Base-by-base conservation (phyloP, 2,888 invertebrate genomes). In the Gari tellinella region DNA sequence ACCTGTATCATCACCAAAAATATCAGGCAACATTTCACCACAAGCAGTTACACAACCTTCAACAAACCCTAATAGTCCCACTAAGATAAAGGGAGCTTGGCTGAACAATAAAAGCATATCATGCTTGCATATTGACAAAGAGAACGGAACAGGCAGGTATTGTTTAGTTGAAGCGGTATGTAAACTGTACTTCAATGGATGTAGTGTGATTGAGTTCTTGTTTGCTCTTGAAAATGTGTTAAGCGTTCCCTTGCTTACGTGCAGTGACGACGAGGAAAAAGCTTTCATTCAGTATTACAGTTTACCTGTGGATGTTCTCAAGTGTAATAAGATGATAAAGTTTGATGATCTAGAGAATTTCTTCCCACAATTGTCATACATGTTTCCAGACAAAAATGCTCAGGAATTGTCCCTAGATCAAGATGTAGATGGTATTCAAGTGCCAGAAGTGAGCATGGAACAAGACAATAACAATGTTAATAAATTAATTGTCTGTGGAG, bases 261-360 rank as follows among this genome's bases (percentile, higher is more conserved):
- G 89, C 53, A 84, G 83, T n/a, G 83, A 84, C 19, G 84, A 84
- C 25, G 90, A 89, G 58, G 90, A 90, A 55, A 84, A 87, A 49
- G 87, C 89, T 0, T 90, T 90, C 70, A 89, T 90, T 73, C 86
- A 85, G 60, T 90, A 89, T 72, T 90, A 90, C 66, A 87, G 86
- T 75, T 74, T 90, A 43, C 90, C 89, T 12, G 88, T 88, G n/a
- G 81, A 84, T 7, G 85, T 84, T 12, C 74, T 90, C 8, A 89
- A 89, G 70, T 90, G 90, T 73, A 89, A 88, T 72, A 88, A 89
- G 75, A 88, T 89, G 83, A 86, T 90, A 12, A 77, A 82, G 38
- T 85, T 89, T 49, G 80, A 83, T 41, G 88, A 89, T 65, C 74
- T 90, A 23, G 84, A 88, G 40, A 83, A 86, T 19, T 87, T 81